phyloP scores from a whole-genome alignment of 2,797 vertebrate species.

The Heliangelus exortis region DNA sequence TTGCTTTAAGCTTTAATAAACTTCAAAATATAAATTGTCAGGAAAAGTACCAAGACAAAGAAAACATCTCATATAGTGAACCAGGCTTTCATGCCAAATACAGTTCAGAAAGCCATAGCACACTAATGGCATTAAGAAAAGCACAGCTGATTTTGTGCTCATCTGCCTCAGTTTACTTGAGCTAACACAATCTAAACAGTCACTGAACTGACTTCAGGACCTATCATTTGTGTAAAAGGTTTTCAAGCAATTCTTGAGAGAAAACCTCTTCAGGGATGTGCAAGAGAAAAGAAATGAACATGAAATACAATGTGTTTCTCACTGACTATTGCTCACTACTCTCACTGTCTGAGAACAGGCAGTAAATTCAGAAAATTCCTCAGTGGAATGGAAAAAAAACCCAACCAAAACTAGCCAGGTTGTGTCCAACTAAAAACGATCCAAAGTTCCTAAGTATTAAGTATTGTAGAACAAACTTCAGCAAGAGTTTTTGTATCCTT shows the following conservation, averaged over 20 bases:
- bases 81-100: not conserved
- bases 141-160: not conserved
- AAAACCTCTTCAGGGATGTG: not conserved
- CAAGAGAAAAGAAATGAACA: not conserved
- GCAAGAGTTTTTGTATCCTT: not conserved
- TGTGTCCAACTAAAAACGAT: not conserved
- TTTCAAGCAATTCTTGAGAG: not conserved
- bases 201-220: not conserved
- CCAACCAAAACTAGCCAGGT: not conserved
- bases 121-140: not conserved
- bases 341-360: not conserved
- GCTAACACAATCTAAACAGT: not conserved
- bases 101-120: not conserved
- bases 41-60: not conserved
- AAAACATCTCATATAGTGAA: not conserved
- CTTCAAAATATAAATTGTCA: not conserved
- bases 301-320: not conserved
- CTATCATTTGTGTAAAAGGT: not conserved
- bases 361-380: not conserved
- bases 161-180: not conserved
- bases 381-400: not conserved
- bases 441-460: not conserved
- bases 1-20: not conserved
- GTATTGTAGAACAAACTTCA: not conserved
- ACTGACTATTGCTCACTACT: not conserved